Percentiles rank a stretch among this genome's conserved stretches.
phyloP scores from a whole-genome alignment of 2,113 vertebrate genomes.

The Boleophthalmus pectinirostris region DNA sequence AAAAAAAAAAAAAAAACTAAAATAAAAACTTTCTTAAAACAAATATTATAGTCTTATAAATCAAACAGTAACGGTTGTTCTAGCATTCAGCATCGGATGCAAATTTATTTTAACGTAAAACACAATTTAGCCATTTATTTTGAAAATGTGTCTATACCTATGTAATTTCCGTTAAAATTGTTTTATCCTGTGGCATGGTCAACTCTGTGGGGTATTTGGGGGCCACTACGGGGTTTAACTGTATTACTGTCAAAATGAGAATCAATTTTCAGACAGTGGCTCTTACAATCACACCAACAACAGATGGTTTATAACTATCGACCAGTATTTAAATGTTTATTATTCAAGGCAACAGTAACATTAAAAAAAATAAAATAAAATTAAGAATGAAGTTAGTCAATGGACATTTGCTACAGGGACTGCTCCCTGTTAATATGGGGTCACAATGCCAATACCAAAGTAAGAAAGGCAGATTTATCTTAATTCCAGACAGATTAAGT shows the following conservation, averaged over 20 bases:
- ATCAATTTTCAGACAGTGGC: neutral
- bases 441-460: conserved; percentile 11
- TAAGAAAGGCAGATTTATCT: conserved; percentile 26
- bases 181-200: neutral
- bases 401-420: neutral
- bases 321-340: conserved; percentile 2
- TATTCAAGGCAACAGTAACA: conserved; percentile 2
- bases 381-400: neutral
- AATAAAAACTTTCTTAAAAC: neutral
- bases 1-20: neutral
- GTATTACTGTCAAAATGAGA: neutral
- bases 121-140: neutral
- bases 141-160: neutral
- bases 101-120: neutral
- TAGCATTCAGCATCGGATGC: too few species aligned
- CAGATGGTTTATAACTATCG: neutral
- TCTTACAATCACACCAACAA: neutral
- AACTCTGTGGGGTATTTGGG: neutral
- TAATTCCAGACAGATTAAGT: conserved; percentile 39
- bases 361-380: neutral
- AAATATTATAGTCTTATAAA: neutral
- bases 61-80: too few species aligned
- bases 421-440: neutral
- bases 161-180: neutral
- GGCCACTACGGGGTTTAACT: neutral